Evolutionary conservation across 30 jellyfish, hydroid and myxozoan species (phyloP), one percentile per base, ranked within the genome.

Genomic region (Aurelia coerulea): DNA sequence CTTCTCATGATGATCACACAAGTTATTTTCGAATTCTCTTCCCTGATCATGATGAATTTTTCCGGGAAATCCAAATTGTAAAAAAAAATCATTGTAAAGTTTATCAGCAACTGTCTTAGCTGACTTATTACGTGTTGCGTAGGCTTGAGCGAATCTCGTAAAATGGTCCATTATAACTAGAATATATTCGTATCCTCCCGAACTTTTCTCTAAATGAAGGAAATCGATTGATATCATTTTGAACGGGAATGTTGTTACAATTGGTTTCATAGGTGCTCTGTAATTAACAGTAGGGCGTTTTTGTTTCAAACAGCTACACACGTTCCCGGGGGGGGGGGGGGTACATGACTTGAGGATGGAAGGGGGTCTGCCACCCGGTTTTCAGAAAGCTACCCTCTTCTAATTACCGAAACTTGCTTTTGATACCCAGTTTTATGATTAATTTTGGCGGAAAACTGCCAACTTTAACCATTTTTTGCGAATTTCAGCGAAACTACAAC

Each of bases 71-170:
- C 95, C 85, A 50, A 17, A 86, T 1, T 68, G 76, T 29, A 66
- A 37, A 11, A 76, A 10, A 65, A 85, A 85, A 65, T 85, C 89
- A 39, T 70, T 54, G 13, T 10, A 85, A 23, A 85, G 23, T 31
- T 73, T 15, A 19, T 70, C 58, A 16, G 94, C 88, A 62, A 90
- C 88, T 1, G 94, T 62, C 8, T 64, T 65, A 12, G 89, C 89
- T 19, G 89, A 56, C 42, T 85, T 85, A 42, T 85, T 85, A 46
- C 46, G 59, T n/a, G 90, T 85, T n/a, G 94, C 69, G 35, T 83
- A 83, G 41, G 83, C 95, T 5, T 58, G 67, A 1, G 67, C 18
- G 6, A 58, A 58, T 15, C 29, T 2, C 67, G 67, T 58, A 5
- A 58, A 58, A 58, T 58, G 67, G 67, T 58, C 67, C 67, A 58